phyloP scores from a whole-genome alignment of 2,888 invertebrate genomes.

The Shargacucullia verbasci region DNA sequence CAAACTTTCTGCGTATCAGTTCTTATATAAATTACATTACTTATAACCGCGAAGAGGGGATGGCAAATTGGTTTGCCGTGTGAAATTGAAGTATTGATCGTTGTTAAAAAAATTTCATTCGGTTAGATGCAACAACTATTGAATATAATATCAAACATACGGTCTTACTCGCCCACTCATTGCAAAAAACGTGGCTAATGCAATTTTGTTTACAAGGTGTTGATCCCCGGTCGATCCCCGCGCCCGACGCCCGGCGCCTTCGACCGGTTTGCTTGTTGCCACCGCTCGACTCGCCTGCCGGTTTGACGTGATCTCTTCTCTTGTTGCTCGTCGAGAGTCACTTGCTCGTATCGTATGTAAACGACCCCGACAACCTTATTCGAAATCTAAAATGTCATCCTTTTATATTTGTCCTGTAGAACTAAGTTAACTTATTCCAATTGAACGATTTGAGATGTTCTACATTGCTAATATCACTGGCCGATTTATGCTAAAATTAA shows the following conservation, averaged over 20 bases:
- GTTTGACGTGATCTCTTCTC: conserved; percentile 87
- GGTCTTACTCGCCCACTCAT: conserved; percentile 51
- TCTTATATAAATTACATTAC: conserved; percentile 36
- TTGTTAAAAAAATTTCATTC: conserved; percentile 38
- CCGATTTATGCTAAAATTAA: conserved; percentile 9
- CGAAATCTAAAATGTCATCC: conserved; percentile 62
- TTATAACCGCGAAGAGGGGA: conserved; percentile 29
- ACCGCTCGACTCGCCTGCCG: conserved; percentile 81
- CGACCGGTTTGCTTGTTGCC: conserved; percentile 86
- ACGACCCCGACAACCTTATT: conserved; percentile 80
- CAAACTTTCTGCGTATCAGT: conserved; percentile 35
- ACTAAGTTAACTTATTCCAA: conserved; percentile 17
- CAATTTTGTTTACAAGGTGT: conserved; percentile 87
- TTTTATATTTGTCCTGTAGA: conserved; percentile 34
- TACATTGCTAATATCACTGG: conserved; percentile 12
- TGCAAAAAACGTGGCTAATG: conserved; percentile 75
- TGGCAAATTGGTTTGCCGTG: conserved; percentile 37
- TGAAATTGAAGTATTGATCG: conserved; percentile 37
- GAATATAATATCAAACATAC: conserved; percentile 50
- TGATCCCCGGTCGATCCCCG: conserved; percentile 78
- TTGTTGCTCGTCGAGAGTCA: conserved; percentile 79
- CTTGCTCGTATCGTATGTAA: conserved; percentile 83
- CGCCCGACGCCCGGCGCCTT: conserved; percentile 81
- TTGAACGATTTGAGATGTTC: conserved; percentile 22
- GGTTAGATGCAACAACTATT: conserved; percentile 47